phyloP scores from a whole-genome alignment of 1,140 invertebrate species.

The Cydia amplana region DNA sequence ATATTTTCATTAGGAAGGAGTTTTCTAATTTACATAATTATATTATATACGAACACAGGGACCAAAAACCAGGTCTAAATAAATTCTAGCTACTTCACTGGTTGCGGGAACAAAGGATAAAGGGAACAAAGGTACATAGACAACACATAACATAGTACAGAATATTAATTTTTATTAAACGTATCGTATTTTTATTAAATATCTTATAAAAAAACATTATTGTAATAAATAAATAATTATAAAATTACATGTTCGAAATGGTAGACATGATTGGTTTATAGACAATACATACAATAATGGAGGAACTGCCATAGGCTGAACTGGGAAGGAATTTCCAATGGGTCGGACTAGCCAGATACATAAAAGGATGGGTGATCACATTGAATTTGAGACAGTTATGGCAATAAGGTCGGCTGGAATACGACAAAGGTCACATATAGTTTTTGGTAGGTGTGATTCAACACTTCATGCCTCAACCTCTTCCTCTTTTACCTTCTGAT shows the following conservation, averaged over 20 bases:
- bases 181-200: too few species aligned
- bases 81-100: slow-evolving; percentile 19
- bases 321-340: slow-evolving; percentile 37
- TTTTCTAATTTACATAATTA: not conserved
- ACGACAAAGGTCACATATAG: slow-evolving; percentile 53
- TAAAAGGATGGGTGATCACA: slow-evolving; percentile 51
- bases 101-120: slow-evolving; percentile 4
- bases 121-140: slow-evolving; percentile 47
- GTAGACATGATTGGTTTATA: slow-evolving; percentile 48
- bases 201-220: slow-evolving; percentile 76
- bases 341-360: slow-evolving; percentile 41
- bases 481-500: slow-evolving; percentile 93
- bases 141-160: slow-evolving; percentile 66
- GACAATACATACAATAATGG: slow-evolving; percentile 51
- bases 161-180: slow-evolving; percentile 76
- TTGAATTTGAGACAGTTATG: slow-evolving; percentile 45
- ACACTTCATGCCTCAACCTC: slow-evolving; percentile 89
- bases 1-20: slow-evolving; percentile 4
- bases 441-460: slow-evolving; percentile 53
- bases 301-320: slow-evolving; percentile 50
- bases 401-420: slow-evolving; percentile 45
- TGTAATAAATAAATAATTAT: slow-evolving; percentile 75
- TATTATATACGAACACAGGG: not conserved
- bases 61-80: not conserved
- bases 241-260: slow-evolving; percentile 64